A percentile compares a stretch with the other conserved stretches of the same genome.
phyloP scores from a whole-genome alignment of 2,113 vertebrate species.

The Zosterops borbonicus region DNA sequence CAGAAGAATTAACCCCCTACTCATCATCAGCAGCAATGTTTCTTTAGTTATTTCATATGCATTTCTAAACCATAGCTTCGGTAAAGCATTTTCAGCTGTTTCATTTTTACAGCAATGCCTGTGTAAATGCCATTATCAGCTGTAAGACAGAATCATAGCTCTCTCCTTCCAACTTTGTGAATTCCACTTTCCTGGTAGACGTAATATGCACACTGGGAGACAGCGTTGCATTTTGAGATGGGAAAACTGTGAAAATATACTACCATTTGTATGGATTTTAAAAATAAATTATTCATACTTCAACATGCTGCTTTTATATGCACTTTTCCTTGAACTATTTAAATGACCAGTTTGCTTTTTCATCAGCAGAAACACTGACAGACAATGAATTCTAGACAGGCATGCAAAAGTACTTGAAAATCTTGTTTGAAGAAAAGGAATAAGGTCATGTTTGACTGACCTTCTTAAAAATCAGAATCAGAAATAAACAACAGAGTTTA shows the following conservation, averaged over 20 bases:
- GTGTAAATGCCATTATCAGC: background rate
- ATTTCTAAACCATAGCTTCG: background rate
- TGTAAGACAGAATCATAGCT: background rate
- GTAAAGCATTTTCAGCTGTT: background rate
- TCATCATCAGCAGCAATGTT: background rate
- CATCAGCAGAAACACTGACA: background rate
- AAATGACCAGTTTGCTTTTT: background rate
- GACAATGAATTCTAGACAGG: background rate
- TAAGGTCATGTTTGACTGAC: background rate
- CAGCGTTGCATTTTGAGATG: background rate
- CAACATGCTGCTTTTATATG: background rate
- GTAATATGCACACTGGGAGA: background rate
- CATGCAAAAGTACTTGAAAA: background rate
- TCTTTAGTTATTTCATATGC: background rate
- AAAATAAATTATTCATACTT: background rate
- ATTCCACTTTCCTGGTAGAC: background rate
- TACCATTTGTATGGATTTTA: background rate
- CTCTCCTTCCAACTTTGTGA: background rate
- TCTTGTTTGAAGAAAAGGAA: background rate
- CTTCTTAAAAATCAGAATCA: background rate
- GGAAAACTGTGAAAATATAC: background rate
- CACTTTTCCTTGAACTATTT: background rate
- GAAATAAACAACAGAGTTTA: background rate
- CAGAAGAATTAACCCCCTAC: background rate
- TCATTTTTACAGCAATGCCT: background rate